phyloP scores from a whole-genome alignment of 1,140 invertebrate species.

The Phortica variegata region DNA sequence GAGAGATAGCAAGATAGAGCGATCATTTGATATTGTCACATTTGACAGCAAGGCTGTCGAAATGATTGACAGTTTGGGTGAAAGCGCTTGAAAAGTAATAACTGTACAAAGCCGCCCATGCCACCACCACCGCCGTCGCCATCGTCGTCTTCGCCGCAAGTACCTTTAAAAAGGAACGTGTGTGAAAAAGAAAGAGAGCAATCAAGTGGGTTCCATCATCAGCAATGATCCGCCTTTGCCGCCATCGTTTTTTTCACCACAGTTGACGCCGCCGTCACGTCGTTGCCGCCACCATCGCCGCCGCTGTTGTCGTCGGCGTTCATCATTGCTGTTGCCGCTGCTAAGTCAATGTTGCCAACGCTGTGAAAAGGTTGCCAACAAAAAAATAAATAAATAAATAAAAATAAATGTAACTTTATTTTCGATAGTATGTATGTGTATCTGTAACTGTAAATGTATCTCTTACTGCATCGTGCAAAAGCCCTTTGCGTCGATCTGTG shows the following conservation, averaged over 20 bases:
- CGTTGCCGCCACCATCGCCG: background rate
- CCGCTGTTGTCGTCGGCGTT: conserved; percentile 15
- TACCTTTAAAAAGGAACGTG: conserved; percentile 12
- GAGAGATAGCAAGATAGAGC: background rate
- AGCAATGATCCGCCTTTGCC: conserved; percentile 10
- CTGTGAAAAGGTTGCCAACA: too few species aligned
- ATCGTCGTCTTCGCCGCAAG: conserved; percentile 6
- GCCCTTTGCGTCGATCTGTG: too few species aligned
- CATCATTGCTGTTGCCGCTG: conserved; percentile 8
- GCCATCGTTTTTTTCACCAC: too few species aligned
- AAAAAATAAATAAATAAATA: too few species aligned
- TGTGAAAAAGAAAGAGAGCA: background rate
- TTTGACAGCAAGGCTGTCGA: conserved; percentile 47
- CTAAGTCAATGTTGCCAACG: background rate
- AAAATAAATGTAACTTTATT: too few species aligned
- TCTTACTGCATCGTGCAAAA: too few species aligned
- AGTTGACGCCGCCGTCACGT: background rate
- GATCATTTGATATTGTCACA: conserved; percentile 25
- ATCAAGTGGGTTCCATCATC: background rate
- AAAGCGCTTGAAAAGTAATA: conserved; percentile 13
- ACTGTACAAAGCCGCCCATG: conserved; percentile 38
- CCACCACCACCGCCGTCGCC: conserved; percentile 2
- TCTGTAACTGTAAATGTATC: too few species aligned
- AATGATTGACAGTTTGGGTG: conserved; percentile 29
- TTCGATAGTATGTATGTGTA: too few species aligned